These are phyloP conservation scores for Struthidea cinerea DNA, from an alignment of 2,113 vertebrate genomes.

Conservation along the genomic window DNA sequence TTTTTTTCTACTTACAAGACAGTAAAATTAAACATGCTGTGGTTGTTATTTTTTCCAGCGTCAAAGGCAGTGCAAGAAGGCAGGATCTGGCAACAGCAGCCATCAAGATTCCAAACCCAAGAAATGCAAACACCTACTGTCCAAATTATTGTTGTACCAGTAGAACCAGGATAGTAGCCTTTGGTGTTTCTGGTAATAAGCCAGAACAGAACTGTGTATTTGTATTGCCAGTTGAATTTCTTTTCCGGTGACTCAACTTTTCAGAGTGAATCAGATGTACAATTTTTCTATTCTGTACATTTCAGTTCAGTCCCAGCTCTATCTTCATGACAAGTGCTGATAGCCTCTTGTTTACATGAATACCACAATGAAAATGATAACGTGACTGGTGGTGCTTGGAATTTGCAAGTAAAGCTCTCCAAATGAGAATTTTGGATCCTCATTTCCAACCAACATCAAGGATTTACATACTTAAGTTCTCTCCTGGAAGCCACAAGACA, in stretches of 20 bases:
- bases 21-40: conserved; percentile 50
- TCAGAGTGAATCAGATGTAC: neutral
- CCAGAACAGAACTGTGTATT: conserved; percentile 14
- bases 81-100: conserved; percentile 19
- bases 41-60: conserved; percentile 28
- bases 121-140: conserved; percentile 46
- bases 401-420: neutral
- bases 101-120: conserved; percentile 58
- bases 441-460: neutral
- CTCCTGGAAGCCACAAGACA: neutral
- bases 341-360: neutral
- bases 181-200: conserved; percentile 27
- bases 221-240: conserved; percentile 20
- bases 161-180: conserved; percentile 20
- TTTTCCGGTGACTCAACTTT: conserved; percentile 1
- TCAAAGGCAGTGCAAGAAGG: conserved; percentile 58
- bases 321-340: neutral
- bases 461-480: neutral
- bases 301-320: neutral
- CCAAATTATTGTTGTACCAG: conserved; percentile 32
- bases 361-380: neutral
- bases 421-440: neutral
- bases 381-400: neutral
- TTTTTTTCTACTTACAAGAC: conserved; percentile 2
- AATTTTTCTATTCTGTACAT: neutral